These are phyloP conservation scores for Apostichopus japonicus DNA, from an alignment of 35 echinoderm and acorn worm genomes.

Conservation along the genomic window DNA sequence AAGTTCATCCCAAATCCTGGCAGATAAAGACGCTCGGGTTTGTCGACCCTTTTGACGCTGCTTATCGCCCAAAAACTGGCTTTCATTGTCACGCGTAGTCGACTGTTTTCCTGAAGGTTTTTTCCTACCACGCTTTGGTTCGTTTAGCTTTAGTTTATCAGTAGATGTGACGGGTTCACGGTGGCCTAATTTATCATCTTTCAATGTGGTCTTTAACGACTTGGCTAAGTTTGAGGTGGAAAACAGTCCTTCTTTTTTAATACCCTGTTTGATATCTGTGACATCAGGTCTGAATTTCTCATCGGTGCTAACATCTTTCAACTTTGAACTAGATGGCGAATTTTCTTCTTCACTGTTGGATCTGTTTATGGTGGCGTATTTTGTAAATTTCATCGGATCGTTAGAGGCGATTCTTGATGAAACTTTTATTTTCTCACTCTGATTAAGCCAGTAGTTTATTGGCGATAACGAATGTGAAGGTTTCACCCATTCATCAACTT, in stretches of 20 bases:
- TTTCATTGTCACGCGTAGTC: too few species aligned
- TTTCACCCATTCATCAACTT: background rate
- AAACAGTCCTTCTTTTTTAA: background rate
- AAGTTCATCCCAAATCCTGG: constrained; percentile 4
- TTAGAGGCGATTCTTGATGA: background rate
- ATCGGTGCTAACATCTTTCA: background rate
- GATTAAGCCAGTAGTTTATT: background rate
- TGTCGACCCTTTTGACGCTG: background rate
- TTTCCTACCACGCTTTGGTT: background rate
- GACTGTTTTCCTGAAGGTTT: background rate
- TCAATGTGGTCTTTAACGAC: background rate
- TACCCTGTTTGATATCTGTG: background rate
- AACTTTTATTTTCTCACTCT: background rate
- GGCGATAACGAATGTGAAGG: background rate
- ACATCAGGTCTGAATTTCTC: background rate
- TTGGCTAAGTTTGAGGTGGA: background rate
- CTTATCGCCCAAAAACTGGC: background rate
- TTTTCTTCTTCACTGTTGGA: background rate
- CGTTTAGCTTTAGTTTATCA: background rate
- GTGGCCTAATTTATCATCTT: background rate
- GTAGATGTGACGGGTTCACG: background rate
- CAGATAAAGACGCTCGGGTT: background rate
- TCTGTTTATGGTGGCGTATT: background rate
- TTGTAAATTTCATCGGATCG: background rate
- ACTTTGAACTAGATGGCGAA: background rate